These are phyloP conservation scores for Mormyrops attenuatus DNA, from an alignment of 2,797 vertebrate genomes.

Conservation along the genomic window DNA sequence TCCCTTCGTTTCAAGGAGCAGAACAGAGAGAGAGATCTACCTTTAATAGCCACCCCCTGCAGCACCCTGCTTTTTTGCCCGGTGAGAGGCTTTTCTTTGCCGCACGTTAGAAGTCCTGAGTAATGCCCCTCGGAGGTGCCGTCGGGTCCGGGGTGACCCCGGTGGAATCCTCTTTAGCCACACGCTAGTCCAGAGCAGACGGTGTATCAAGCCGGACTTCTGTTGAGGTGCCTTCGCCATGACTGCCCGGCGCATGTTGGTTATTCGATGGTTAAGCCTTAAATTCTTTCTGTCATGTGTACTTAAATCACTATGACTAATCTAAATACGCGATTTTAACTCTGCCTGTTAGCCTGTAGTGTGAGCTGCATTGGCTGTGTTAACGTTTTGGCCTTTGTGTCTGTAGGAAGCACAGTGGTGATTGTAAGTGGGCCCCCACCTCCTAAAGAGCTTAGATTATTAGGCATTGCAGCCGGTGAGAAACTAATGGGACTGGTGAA, in stretches of 20 bases:
- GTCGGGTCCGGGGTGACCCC: not conserved
- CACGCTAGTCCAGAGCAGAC: not conserved
- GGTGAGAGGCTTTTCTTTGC: constrained; percentile 16
- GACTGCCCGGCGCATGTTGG: no score
- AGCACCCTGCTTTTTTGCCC: constrained; percentile 10
- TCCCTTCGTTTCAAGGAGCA: constrained; percentile 12
- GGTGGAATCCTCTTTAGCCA: not conserved
- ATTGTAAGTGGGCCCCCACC: not conserved
- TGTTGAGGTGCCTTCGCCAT: not conserved
- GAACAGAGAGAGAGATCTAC: not conserved
- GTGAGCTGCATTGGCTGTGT: not conserved
- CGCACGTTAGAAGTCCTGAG: constrained; percentile 16
- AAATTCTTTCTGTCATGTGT: not conserved
- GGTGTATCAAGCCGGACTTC: not conserved
- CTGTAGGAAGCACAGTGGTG: not conserved
- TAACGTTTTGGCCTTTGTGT: not conserved
- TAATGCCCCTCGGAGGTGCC: not conserved
- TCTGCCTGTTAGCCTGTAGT: not conserved
- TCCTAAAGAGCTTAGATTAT: not conserved
- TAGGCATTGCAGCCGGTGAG: not conserved
- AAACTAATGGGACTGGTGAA: not conserved
- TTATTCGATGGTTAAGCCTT: not conserved
- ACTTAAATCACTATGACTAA: no score
- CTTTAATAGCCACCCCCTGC: constrained; percentile 10
- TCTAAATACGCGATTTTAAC: no score